A percentile compares a stretch with the other conserved stretches of the same genome.
These are phyloP conservation scores for Eutolmus rufibarbis DNA, from an alignment of 2,888 invertebrate genomes.

Conservation along the genomic window DNA sequence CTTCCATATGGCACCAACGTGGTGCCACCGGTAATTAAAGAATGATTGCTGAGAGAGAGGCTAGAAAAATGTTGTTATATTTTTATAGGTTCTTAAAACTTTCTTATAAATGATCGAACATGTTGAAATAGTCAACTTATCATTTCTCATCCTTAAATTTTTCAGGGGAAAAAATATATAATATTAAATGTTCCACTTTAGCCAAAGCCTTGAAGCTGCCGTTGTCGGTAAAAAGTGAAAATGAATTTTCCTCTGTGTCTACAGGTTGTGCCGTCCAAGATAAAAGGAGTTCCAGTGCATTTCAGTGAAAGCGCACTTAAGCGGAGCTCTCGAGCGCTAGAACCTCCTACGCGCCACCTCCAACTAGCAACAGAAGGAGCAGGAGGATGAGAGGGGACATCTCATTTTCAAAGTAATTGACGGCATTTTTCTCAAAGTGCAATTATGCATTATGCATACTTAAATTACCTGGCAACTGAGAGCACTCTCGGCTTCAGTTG, in stretches of 20 bases:
- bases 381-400: background rate
- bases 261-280: background rate
- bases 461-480: background rate
- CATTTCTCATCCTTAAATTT: background rate
- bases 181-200: background rate
- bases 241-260: background rate
- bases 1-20: no score
- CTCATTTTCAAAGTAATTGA: background rate
- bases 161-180: background rate
- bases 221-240: background rate
- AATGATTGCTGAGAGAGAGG: no score
- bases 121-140: background rate
- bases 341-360: background rate
- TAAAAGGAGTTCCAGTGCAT: background rate
- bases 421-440: background rate
- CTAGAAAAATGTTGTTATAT: no score
- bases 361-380: background rate
- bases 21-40: no score
- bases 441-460: background rate
- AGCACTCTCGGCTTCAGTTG: background rate
- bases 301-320: background rate
- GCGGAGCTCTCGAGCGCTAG: background rate
- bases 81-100: background rate
- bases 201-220: background rate
- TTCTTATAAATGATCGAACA: background rate